These are phyloP conservation scores for Ormyrus thymus DNA, from an alignment of 2,888 invertebrate species.

Conservation along the genomic window DNA sequence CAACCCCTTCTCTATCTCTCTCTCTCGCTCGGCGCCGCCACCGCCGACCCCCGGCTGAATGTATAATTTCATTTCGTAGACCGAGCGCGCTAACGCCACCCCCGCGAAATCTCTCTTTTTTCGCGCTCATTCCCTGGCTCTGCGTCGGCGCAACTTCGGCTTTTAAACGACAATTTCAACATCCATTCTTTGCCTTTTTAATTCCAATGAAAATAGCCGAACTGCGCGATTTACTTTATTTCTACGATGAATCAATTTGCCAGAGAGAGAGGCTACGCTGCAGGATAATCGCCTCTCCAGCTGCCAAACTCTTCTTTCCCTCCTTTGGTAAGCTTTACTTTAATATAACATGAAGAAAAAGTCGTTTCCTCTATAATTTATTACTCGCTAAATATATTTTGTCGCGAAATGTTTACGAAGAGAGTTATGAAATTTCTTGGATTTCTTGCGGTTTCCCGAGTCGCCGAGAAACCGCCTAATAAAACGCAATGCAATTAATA, in stretches of 20 bases:
- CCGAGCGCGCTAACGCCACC: background rate
- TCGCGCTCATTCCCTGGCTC: background rate
- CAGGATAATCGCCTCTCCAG: too few relatives aligned
- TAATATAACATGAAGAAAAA: too few relatives aligned
- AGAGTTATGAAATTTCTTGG: too few relatives aligned
- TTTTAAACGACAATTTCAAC: slow-evolving; percentile 35
- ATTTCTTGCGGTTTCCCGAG: too few relatives aligned
- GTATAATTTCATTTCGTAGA: slow-evolving; percentile 53
- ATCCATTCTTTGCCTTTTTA: slow-evolving; percentile 22
- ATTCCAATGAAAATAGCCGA: slow-evolving; percentile 8
- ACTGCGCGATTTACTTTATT: background rate
- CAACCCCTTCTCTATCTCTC: slow-evolving; percentile 27
- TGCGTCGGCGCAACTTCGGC: background rate
- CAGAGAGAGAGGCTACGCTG: too few relatives aligned
- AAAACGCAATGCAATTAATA: too few relatives aligned
- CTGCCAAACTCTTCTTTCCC: too few relatives aligned
- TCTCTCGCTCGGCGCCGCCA: slow-evolving; percentile 12
- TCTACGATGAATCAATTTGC: background rate
- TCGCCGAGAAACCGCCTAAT: too few relatives aligned
- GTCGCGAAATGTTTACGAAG: too few relatives aligned
- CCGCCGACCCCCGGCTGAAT: slow-evolving; percentile 42
- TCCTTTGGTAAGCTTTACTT: too few relatives aligned
- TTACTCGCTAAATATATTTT: too few relatives aligned
- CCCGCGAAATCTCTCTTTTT: slow-evolving; percentile 29
- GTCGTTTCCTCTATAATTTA: too few relatives aligned